Conservation (phyloP, 2,113 vertebrate genomes). For the Elachura formosa region DNA sequence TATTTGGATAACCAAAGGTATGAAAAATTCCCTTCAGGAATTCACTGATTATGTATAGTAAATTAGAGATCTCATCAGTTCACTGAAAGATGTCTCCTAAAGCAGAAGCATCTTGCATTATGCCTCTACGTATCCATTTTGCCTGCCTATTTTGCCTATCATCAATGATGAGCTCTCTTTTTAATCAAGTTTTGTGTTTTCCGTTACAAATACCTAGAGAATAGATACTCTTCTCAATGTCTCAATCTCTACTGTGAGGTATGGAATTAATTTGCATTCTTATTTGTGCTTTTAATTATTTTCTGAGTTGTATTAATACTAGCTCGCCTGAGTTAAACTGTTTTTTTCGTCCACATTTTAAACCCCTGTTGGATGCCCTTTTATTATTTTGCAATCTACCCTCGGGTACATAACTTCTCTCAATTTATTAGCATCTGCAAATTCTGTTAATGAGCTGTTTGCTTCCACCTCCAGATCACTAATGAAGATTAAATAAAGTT, state of each 20-base stretch:
- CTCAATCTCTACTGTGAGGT: background rate
- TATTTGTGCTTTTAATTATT: conserved; percentile 34
- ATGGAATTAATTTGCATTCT: conserved; percentile 21
- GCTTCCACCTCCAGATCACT: conserved; percentile 44
- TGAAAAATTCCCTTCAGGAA: background rate
- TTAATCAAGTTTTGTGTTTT: background rate
- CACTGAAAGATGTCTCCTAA: background rate
- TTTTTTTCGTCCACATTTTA: conserved; percentile 43
- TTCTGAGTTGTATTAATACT: background rate
- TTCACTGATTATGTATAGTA: background rate
- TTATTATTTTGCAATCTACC: conserved; percentile 54
- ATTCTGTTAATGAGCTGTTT: conserved; percentile 52
- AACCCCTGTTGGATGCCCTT: conserved; percentile 4
- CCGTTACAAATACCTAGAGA: background rate
- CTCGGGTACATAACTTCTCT: conserved; percentile 10
- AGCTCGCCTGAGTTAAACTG: background rate
- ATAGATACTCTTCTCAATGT: background rate
- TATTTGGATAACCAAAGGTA: background rate
- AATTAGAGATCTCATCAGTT: background rate
- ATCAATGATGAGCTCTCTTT: background rate
- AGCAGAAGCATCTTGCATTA: background rate
- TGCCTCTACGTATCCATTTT: background rate
- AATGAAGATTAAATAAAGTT: conserved; percentile 59
- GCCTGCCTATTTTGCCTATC: background rate
- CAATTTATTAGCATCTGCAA: conserved; percentile 62